A percentile compares a stretch with the other conserved stretches of the same genome.
Evolutionary conservation across 2,113 vertebrate genomes (phyloP).

Genomic region (Daboia siamensis): DNA sequence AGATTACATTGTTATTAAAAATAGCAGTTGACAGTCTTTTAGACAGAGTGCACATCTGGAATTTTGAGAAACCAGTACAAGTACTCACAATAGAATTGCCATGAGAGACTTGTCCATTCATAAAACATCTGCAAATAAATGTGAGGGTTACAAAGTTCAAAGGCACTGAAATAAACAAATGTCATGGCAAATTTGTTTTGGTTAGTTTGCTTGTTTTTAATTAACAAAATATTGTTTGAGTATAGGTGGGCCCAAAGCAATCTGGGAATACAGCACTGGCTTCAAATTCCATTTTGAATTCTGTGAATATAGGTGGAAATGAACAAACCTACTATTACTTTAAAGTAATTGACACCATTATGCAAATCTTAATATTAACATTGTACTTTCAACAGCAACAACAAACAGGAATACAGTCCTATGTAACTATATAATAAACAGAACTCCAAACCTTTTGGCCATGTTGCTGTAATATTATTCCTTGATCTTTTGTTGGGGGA

Average conservation of each 20-base stretch:
- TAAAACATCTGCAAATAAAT: neutral
- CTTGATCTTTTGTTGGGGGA: neutral
- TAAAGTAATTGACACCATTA: neutral
- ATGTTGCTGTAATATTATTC: neutral
- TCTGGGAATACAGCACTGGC: neutral
- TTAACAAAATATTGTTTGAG: neutral
- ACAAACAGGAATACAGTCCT: neutral
- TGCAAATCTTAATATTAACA: neutral
- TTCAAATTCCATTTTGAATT: neutral
- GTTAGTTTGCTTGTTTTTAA: neutral
- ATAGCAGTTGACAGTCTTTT: neutral
- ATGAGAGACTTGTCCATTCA: neutral
- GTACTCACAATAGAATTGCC: neutral
- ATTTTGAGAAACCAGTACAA: neutral
- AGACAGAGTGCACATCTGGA: neutral
- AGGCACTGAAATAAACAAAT: neutral
- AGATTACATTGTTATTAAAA: neutral
- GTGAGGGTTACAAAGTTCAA: neutral
- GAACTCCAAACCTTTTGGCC: neutral
- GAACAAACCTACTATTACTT: neutral
- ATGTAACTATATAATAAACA: neutral
- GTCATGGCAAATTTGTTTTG: neutral
- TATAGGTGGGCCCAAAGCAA: neutral
- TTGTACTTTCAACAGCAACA: neutral
- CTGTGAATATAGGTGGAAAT: neutral